phyloP scores from a whole-genome alignment of 2,888 invertebrate species.

The Orthosia gracilis region DNA sequence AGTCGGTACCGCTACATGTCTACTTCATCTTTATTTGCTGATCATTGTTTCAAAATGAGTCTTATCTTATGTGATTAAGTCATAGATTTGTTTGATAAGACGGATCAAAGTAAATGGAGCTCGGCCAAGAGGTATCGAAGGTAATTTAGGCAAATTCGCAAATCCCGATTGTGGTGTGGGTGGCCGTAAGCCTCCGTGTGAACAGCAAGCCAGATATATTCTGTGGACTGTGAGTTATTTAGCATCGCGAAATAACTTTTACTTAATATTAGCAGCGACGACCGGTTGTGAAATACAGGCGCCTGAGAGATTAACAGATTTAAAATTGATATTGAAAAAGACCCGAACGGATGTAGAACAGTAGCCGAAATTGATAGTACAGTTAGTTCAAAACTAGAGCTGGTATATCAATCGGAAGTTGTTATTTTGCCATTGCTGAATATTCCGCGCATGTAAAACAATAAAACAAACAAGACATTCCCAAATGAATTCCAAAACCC shows the following conservation, averaged over 20 bases:
- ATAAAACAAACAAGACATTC: constrained; percentile 14
- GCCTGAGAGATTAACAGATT: constrained; percentile 51
- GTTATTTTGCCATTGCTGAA: not conserved
- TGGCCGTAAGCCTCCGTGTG: constrained; percentile 74
- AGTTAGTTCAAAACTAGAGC: constrained; percentile 12
- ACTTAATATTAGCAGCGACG: constrained; percentile 68
- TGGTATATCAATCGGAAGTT: not conserved
- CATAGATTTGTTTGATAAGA: constrained; percentile 47
- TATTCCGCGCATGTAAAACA: not conserved
- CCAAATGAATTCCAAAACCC: constrained; percentile 30
- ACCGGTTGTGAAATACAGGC: constrained; percentile 64
- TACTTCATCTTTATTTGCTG: constrained; percentile 48
- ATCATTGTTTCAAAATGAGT: constrained; percentile 45
- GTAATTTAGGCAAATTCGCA: constrained; percentile 75
- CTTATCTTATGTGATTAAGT: constrained; percentile 61
- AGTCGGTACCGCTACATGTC: constrained; percentile 59
- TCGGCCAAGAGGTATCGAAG: constrained; percentile 64
- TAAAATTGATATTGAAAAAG: constrained; percentile 68
- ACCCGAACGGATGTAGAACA: constrained; percentile 21
- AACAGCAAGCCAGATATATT: constrained; percentile 69
- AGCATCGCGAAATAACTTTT: constrained; percentile 74
- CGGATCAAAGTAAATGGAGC: constrained; percentile 53
- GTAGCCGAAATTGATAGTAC: constrained; percentile 25
- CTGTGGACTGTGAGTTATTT: constrained; percentile 61
- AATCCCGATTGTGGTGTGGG: constrained; percentile 75